These are phyloP conservation scores for Alces alces DNA, from an alignment of 2,113 vertebrate species.

Conservation along the genomic window DNA sequence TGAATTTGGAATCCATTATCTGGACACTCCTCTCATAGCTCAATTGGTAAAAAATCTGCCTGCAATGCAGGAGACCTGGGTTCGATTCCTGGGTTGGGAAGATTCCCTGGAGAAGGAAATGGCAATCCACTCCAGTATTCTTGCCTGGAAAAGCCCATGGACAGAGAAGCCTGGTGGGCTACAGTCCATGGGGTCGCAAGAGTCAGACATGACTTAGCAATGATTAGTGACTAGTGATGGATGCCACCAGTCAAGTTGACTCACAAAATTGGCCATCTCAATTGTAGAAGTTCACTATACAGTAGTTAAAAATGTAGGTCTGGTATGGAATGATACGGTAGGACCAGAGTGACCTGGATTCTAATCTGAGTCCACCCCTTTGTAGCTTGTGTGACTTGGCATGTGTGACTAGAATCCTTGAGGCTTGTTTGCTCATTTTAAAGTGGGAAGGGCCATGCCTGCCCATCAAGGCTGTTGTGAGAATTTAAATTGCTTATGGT, in stretches of 20 bases:
- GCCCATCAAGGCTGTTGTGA: not conserved
- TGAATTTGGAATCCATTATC: not conserved
- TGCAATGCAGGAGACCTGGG: not conserved
- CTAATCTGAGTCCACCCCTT: not conserved
- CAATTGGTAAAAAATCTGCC: not conserved
- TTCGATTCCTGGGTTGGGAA: fast-evolving
- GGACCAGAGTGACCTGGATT: not conserved
- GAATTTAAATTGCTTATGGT: not conserved
- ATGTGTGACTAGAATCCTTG: not conserved
- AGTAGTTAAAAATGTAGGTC: not conserved
- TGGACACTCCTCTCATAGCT: not conserved
- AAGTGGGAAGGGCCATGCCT: not conserved
- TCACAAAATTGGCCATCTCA: not conserved
- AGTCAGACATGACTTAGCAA: not conserved
- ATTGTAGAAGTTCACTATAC: not conserved
- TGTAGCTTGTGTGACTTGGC: not conserved
- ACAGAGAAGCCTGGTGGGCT: not conserved
- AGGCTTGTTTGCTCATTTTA: not conserved
- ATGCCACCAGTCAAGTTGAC: not conserved
- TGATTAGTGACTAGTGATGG: not conserved
- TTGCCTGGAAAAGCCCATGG: not conserved
- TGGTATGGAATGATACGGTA: too few relatives aligned
- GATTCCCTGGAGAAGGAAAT: not conserved
- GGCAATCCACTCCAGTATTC: not conserved
- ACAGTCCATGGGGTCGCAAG: not conserved